Evolutionary conservation across 2,113 vertebrate species (phyloP).

Genomic region (Picathartes gymnocephalus): DNA sequence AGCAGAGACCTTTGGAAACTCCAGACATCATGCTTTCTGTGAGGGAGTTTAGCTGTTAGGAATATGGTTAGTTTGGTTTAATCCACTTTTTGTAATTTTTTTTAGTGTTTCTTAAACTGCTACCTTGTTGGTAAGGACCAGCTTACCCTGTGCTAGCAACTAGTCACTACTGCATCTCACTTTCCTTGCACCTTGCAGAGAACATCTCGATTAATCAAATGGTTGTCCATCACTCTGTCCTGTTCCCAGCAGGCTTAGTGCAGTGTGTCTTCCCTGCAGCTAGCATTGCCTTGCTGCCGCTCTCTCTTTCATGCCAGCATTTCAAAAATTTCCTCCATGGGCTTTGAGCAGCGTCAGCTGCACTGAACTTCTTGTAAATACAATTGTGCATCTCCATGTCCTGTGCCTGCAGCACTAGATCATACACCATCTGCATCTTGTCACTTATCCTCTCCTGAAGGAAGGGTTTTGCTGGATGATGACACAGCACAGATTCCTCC

Average conservation of each 20-base stretch:
- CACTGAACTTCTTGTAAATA: background rate
- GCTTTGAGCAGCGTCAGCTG: slow-evolving; percentile 20
- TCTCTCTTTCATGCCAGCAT: background rate
- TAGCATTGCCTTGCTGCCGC: background rate
- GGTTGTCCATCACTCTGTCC: background rate
- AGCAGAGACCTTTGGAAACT: background rate
- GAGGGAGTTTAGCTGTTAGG: background rate
- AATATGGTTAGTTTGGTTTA: background rate
- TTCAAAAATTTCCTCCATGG: slow-evolving; percentile 11
- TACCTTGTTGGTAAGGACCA: background rate
- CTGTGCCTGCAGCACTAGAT: slow-evolving; percentile 7
- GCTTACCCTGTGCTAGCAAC: background rate
- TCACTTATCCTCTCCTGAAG: background rate
- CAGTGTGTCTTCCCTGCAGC: background rate
- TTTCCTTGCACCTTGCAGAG: background rate
- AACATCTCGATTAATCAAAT: background rate
- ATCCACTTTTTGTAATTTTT: background rate
- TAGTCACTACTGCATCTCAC: background rate
- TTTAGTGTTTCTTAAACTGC: background rate
- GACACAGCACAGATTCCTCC: background rate
- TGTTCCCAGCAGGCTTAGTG: background rate
- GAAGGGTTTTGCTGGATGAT: background rate
- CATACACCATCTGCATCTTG: background rate
- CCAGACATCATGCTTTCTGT: background rate
- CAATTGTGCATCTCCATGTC: background rate